Evolutionary conservation across 2,888 invertebrate genomes (phyloP).

Genomic region (Chouioia cunea): DNA sequence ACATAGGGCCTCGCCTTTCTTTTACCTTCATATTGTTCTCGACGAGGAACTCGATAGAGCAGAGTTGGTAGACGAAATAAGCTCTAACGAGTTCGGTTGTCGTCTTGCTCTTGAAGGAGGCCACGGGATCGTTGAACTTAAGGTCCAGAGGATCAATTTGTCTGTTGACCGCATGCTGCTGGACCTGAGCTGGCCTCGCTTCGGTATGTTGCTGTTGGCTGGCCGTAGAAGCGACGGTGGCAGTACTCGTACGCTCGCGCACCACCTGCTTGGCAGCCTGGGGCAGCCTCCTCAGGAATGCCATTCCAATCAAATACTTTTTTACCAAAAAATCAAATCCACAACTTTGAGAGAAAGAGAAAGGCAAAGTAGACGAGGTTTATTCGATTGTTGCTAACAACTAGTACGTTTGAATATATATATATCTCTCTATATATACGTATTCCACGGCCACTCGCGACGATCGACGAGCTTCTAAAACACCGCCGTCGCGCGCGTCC

Average conservation of each 20-base stretch:
- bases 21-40: slow-evolving; percentile 94
- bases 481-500: slow-evolving; percentile 12
- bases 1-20: no score
- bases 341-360: not conserved
- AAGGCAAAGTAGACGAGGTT: not conserved
- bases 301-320: slow-evolving; percentile 35
- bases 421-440: no score
- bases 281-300: slow-evolving; percentile 46
- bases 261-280: slow-evolving; percentile 50
- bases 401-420: no score
- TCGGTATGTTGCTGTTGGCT: slow-evolving; percentile 53
- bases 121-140: slow-evolving; percentile 87
- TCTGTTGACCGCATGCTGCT: slow-evolving; percentile 51
- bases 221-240: slow-evolving; percentile 54
- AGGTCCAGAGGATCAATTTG: slow-evolving; percentile 82
- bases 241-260: slow-evolving; percentile 60
- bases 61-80: slow-evolving; percentile 91
- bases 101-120: slow-evolving; percentile 96
- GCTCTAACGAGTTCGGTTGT: slow-evolving; percentile 92
- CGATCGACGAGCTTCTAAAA: slow-evolving; percentile 30
- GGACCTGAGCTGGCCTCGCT: slow-evolving; percentile 22
- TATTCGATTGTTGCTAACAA: no score
- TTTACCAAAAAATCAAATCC: no score
- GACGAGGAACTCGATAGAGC: slow-evolving; percentile 88
- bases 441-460: slow-evolving; percentile 3